Evolutionary conservation across 2,113 vertebrate species (phyloP).

Genomic region (Malaclemys terrapin): DNA sequence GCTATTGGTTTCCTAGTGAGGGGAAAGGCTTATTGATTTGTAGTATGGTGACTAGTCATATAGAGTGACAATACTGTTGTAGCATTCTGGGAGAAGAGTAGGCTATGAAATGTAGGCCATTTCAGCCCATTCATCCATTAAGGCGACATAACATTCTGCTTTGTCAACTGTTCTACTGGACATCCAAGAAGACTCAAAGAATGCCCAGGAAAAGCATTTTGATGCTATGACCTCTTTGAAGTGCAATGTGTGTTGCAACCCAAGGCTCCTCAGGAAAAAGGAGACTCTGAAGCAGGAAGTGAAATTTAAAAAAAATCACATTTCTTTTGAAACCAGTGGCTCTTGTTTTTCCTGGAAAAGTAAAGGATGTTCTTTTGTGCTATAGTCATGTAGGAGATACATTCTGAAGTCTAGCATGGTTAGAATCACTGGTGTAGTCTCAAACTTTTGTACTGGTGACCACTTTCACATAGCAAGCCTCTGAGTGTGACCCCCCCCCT

Average conservation of each 20-base stretch:
- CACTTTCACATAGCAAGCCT: no score
- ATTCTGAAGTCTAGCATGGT: not conserved
- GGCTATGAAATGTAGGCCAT: not conserved
- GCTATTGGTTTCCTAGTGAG: slow-evolving; percentile 10
- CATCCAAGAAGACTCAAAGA: slow-evolving; percentile 22
- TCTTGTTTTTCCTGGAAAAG: no score
- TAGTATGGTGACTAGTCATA: not conserved
- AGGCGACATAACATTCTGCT: slow-evolving; percentile 53
- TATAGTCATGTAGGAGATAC: no score
- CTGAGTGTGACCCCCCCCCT: no score
- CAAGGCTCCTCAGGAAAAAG: not conserved
- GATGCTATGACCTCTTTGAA: not conserved
- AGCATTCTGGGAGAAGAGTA: slow-evolving; percentile 44
- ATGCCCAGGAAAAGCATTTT: slow-evolving; percentile 47
- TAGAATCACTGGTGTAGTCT: not conserved
- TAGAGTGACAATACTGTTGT: slow-evolving; percentile 18
- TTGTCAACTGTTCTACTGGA: slow-evolving; percentile 45
- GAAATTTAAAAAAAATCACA: no score
- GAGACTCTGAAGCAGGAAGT: not conserved
- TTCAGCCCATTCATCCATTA: slow-evolving; percentile 44
- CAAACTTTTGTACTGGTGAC: no score
- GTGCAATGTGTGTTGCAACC: not conserved
- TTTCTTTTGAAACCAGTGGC: no score
- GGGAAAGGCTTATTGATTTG: not conserved
- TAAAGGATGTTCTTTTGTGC: no score